Conservation (phyloP, 2,113 vertebrate genomes). For the Pelodiscus sinensis region DNA sequence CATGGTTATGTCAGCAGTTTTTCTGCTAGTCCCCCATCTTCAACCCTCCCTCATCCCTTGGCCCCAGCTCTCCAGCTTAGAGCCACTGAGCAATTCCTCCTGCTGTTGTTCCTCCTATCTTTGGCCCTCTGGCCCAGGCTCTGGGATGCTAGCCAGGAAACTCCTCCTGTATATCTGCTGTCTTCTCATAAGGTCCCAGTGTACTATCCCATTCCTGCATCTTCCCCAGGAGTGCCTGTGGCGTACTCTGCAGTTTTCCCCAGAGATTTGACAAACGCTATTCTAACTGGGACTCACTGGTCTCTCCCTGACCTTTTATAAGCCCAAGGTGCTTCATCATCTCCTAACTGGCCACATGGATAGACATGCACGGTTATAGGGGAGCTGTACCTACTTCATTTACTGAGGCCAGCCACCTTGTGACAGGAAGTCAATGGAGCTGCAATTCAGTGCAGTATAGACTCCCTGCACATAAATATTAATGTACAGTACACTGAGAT, state of each 20-base stretch:
- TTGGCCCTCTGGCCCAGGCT: background rate
- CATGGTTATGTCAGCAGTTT: background rate
- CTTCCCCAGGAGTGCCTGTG: background rate
- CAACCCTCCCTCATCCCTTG: too few species aligned
- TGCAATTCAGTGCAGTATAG: background rate
- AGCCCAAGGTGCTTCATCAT: background rate
- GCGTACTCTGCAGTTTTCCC: background rate
- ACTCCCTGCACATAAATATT: background rate
- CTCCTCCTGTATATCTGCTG: background rate
- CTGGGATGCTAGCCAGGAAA: background rate
- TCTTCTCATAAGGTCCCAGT: background rate
- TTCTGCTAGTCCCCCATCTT: too few species aligned
- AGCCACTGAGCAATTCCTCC: background rate
- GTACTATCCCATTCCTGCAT: background rate
- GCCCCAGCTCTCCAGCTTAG: background rate
- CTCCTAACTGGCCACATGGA: background rate
- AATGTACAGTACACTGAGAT: background rate
- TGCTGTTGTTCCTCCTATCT: background rate
- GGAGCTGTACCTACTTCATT: background rate
- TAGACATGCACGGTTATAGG: background rate
- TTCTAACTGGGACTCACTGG: background rate
- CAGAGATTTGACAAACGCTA: background rate
- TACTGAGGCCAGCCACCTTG: background rate
- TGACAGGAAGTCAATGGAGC: background rate
- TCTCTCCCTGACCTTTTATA: background rate